Percentiles rank a stretch among this genome's conserved stretches.
Conservation (phyloP, 2,888 invertebrate genomes). For the Calliphora vomitoria region DNA sequence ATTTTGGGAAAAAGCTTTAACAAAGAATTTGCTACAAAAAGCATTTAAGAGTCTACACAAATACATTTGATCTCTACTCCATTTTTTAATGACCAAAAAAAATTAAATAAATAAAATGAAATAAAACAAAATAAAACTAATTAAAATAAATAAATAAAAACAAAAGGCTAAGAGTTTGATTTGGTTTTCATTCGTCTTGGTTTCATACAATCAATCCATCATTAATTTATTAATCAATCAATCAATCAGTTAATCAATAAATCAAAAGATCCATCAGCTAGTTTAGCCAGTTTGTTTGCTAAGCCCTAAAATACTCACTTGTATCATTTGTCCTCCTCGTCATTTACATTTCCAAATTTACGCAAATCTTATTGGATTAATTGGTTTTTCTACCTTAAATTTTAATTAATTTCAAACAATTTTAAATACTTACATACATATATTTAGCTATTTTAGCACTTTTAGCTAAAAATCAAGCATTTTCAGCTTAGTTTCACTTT, state of each 20-base stretch:
- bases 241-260: neutral
- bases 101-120: too few species aligned
- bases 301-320: neutral
- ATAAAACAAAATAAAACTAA: slow-evolving; percentile 13
- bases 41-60: slow-evolving; percentile 23
- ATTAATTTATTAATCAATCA: slow-evolving; percentile 35
- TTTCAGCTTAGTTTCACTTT: too few species aligned
- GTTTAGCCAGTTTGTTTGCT: neutral
- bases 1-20: slow-evolving; percentile 3
- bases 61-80: slow-evolving; percentile 70
- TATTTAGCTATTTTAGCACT: too few species aligned
- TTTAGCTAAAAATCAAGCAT: too few species aligned
- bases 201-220: slow-evolving; percentile 65
- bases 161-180: slow-evolving; percentile 79
- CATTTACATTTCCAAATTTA: slow-evolving; percentile 1
- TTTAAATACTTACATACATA: neutral
- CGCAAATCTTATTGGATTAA: slow-evolving; percentile 2
- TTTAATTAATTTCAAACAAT: neutral
- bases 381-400: neutral
- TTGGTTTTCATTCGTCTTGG: slow-evolving; percentile 85
- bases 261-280: neutral
- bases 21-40: slow-evolving; percentile 17
- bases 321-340: neutral
- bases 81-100: neutral
- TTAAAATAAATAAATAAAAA: slow-evolving; percentile 3